Evolutionary conservation across 1,140 invertebrate species (phyloP), one percentile per base, ranked within the genome.

Genomic region (Fragariocoptes setiger): DNA sequence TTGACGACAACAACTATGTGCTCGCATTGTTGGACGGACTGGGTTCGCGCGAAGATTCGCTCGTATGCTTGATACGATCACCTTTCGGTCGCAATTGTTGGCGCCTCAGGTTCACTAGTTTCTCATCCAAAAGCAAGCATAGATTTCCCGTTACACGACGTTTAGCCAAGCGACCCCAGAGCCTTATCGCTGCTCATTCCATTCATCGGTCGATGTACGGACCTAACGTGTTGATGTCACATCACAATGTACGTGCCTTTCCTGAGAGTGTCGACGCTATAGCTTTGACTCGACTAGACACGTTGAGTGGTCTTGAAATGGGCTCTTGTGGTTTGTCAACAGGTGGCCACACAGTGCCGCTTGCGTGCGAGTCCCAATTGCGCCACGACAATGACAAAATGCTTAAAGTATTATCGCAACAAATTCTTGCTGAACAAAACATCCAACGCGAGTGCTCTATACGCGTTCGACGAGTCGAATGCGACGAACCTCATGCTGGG

Each of bases 81-180:
- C 75, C 79, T 0, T 90, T 85, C 61, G 83, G 83, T 0, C 67
- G 82, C 16, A 76, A 83, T 61, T 78, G 77, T 4, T 95, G 85
- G 85, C 78, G 75, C 0, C 70, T 90, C 67, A 76, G 85, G 52
- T 58, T 78, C 31, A 61, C 77, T 15, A 76, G 82, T 56, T 58
- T 77, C 42, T 73, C 79, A 2, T 64, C 74, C 38, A 71, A 74
- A n/a, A 31, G 25, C 25, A 31, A 31, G 25, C 8, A 31, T 31
- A 31, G n/a, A n/a, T 8, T 31, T n/a, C n/a, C n/a, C n/a, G n/a
- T n/a, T n/a, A n/a, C n/a, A n/a, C n/a, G n/a, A n/a, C n/a, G n/a
- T n/a, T n/a, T n/a, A n/a, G n/a, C n/a, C n/a, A n/a, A n/a, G n/a
- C n/a, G n/a, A n/a, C n/a, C n/a, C n/a, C n/a, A n/a, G n/a, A n/a